Percentiles rank a stretch among this genome's conserved stretches.
Conservation (phyloP, 92 coral and sea anemone species). For the Nematostella vectensis region DNA sequence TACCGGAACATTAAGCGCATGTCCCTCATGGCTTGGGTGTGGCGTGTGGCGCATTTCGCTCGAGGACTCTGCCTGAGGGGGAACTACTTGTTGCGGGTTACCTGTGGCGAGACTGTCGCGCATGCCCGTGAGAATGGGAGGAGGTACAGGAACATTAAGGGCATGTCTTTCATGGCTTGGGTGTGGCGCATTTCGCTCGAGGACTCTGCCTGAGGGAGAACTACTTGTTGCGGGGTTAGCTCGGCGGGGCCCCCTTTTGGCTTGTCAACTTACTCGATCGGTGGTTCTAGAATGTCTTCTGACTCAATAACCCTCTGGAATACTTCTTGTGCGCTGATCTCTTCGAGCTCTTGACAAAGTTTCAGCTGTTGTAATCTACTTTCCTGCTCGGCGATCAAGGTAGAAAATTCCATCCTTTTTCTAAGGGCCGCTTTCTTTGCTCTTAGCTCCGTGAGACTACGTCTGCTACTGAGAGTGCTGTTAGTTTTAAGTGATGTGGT, state of each 20-base stretch:
- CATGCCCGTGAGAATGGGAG: background rate
- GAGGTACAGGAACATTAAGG: background rate
- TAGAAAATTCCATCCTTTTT: constrained; percentile 8
- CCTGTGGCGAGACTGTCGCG: constrained; percentile 8
- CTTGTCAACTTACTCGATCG: background rate
- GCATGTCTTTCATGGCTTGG: background rate
- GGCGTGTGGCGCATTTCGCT: background rate
- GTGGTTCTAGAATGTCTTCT: constrained; percentile 15
- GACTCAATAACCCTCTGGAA: constrained; percentile 7
- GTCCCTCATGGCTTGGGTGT: constrained; percentile 1
- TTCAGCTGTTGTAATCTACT: constrained; percentile 10
- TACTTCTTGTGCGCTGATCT: constrained; percentile 15
- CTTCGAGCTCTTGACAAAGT: constrained; percentile 13
- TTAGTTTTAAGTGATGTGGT: constrained; percentile 10
- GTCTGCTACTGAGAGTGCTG: constrained; percentile 5
- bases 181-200: background rate
- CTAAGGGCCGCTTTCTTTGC: constrained; percentile 13
- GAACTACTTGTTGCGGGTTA: background rate
- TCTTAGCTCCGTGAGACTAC: constrained; percentile 8
- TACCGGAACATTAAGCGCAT: constrained; percentile 2
- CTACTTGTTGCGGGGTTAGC: background rate
- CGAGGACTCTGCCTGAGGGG: constrained; percentile 1
- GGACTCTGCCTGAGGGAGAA: constrained; percentile 1
- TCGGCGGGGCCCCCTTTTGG: background rate
- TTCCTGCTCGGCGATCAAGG: constrained; percentile 9